Percentiles rank a stretch among this genome's conserved stretches.
Evolutionary conservation across 2,113 vertebrate genomes (phyloP).

Genomic region (Uria lomvia): DNA sequence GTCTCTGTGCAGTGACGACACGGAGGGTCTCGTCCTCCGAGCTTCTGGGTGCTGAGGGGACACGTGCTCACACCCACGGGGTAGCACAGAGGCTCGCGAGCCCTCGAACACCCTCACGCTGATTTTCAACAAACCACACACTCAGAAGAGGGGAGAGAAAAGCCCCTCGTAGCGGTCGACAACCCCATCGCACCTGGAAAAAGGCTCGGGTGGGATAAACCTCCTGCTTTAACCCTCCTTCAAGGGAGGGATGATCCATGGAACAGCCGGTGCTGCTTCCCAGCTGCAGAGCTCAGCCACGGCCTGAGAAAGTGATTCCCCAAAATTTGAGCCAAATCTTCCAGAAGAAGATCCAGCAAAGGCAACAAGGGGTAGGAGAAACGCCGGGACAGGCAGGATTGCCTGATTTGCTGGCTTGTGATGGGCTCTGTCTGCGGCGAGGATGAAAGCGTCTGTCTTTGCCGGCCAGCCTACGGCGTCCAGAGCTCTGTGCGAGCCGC

Average conservation of each 20-base stretch:
- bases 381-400: not conserved
- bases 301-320: not conserved
- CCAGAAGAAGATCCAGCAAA: not conserved
- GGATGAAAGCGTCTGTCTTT: not conserved
- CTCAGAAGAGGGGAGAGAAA: not conserved
- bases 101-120: not conserved
- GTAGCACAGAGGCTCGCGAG: too few relatives aligned
- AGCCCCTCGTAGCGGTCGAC: fast-evolving
- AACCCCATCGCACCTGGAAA: not conserved
- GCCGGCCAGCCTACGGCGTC: not conserved
- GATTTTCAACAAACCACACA: too few relatives aligned
- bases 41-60: not conserved
- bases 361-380: not conserved
- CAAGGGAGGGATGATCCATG: not conserved
- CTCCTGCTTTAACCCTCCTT: not conserved
- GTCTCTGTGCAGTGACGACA: not conserved
- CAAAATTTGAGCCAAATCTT: not conserved
- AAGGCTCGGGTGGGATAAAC: not conserved
- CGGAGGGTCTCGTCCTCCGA: not conserved
- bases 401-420: not conserved
- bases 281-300: not conserved
- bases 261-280: not conserved
- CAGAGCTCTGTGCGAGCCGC: not conserved
- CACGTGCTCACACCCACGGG: fast-evolving
- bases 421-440: not conserved